These are phyloP conservation scores for Trididemnum clinides DNA, from an alignment of 23 tunicate species.

Conservation along the genomic window DNA sequence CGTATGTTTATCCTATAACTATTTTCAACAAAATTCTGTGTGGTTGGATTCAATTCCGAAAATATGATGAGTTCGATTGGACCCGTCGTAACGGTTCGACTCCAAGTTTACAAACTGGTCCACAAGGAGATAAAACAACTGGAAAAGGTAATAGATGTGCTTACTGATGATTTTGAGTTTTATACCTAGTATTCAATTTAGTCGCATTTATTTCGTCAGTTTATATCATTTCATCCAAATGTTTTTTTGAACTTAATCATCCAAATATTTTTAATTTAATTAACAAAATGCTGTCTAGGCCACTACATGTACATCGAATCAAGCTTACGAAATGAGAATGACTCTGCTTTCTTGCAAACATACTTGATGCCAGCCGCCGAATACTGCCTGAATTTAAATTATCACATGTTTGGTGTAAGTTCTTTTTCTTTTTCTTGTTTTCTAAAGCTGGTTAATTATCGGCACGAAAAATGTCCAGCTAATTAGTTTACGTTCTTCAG, in stretches of 20 bases:
- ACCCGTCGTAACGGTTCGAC: slow-evolving; percentile 55
- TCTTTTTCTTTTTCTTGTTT: too few relatives aligned
- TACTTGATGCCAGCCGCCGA: slow-evolving; percentile 46
- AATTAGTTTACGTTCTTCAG: too few relatives aligned
- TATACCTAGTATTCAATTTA: too few relatives aligned
- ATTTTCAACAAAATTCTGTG: slow-evolving; percentile 35
- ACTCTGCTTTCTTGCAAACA: slow-evolving; percentile 63
- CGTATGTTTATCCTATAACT: not conserved
- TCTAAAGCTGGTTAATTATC: too few relatives aligned
- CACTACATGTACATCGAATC: slow-evolving; percentile 85
- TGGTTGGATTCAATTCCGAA: slow-evolving; percentile 58
- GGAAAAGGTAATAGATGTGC: slow-evolving; percentile 69
- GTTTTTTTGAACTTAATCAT: too few relatives aligned
- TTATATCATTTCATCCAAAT: too few relatives aligned
- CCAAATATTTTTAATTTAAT: too few relatives aligned
- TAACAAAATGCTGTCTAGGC: too few relatives aligned
- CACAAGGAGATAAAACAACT: slow-evolving; percentile 74
- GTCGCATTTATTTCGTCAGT: too few relatives aligned
- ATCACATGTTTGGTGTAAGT: slow-evolving; percentile 92
- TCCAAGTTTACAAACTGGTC: slow-evolving; percentile 60
- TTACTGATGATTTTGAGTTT: too few relatives aligned
- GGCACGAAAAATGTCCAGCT: too few relatives aligned
- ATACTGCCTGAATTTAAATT: slow-evolving; percentile 70
- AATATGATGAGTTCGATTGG: slow-evolving; percentile 82
- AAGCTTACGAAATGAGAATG: slow-evolving; percentile 47